A percentile compares a stretch with the other conserved stretches of the same genome.
These are phyloP conservation scores for Heliconius himera DNA, from an alignment of 1,140 invertebrate genomes.

Conservation along the genomic window DNA sequence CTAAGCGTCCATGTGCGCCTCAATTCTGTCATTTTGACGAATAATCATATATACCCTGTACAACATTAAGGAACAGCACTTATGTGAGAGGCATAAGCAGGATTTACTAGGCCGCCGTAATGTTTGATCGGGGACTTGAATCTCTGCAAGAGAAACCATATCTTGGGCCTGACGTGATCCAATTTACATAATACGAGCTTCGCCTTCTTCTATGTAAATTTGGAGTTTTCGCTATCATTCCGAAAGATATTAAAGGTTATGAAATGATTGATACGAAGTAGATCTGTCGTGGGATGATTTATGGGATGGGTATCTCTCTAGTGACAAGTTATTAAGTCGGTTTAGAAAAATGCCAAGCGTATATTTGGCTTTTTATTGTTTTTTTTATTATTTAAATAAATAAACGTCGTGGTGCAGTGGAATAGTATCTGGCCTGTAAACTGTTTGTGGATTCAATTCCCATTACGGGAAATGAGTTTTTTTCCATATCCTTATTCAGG, in stretches of 20 bases:
- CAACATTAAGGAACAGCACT: background rate
- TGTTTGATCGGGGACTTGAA: constrained; percentile 39
- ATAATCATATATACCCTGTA: background rate
- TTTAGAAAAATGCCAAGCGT: background rate
- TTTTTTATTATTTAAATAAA: background rate
- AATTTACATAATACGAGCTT: constrained; percentile 63
- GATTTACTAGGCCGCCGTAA: constrained; percentile 26
- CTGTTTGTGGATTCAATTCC: too few relatives aligned
- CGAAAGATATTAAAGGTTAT: constrained; percentile 50
- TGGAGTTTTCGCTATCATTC: constrained; percentile 48
- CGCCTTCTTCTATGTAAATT: constrained; percentile 59
- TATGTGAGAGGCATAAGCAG: constrained; percentile 3
- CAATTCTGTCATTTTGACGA: too few relatives aligned
- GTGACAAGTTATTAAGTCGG: background rate
- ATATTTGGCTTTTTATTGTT: background rate
- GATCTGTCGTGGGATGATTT: constrained; percentile 43
- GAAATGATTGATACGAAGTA: constrained; percentile 60
- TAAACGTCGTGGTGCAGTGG: too few relatives aligned
- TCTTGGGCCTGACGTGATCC: constrained; percentile 59
- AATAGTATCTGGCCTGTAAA: too few relatives aligned
- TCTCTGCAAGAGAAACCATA: constrained; percentile 56
- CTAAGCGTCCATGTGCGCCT: too few relatives aligned
- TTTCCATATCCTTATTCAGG: too few relatives aligned
- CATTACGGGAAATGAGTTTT: too few relatives aligned
- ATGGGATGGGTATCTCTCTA: background rate